Base-by-base conservation (phyloP, 2,888 invertebrate species). In the Phyto melanocephala region DNA sequence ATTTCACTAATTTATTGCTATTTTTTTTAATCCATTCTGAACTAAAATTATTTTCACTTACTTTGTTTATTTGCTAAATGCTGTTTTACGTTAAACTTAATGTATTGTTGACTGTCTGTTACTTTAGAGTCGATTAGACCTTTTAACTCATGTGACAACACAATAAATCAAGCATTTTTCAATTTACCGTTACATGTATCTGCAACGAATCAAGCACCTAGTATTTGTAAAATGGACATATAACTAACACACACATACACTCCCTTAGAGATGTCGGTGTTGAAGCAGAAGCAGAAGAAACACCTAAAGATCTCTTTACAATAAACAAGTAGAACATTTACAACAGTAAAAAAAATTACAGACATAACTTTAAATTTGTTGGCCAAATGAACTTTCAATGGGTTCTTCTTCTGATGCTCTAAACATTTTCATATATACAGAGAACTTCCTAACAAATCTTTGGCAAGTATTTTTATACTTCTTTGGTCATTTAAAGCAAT, bases 341-440 rank as follows among this genome's bases (percentile, higher is more conserved):
- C 2, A n/a, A 1, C n/a, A 47, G 15, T 45, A 56, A 67, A 42
- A 77, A 68, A n/a, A n/a, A n/a, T n/a, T n/a, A n/a, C n/a, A 40
- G 40, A 47, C 47, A 72, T 70, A 65, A 75, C 54, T 70, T 76
- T 71, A 75, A 82, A 82, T 82, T 79, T 82, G 79, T 63, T 67
- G 79, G 37, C 75, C 70, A 82, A 82, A 70, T 79, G 79, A 82
- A 82, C 79, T 79, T 76, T 78, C 47, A 65, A 70, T 75, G 72
- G 47, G 42, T 47, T 52, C 50, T 24, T 65, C 33, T 20, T n/a
- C 6, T 6, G 15, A 11, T 22, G 42, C 15, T 52, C 3, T 40
- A 2, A 56, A 28, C 37, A 35, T 5, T 15, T 11, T 6, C 4
- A 24, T 6, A 33, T 15, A 35, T 35, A 33, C 56, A n/a, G n/a